A percentile compares a stretch with the other conserved stretches of the same genome.
Conservation (phyloP, 2,888 invertebrate species). For the Pandemis heparana region DNA sequence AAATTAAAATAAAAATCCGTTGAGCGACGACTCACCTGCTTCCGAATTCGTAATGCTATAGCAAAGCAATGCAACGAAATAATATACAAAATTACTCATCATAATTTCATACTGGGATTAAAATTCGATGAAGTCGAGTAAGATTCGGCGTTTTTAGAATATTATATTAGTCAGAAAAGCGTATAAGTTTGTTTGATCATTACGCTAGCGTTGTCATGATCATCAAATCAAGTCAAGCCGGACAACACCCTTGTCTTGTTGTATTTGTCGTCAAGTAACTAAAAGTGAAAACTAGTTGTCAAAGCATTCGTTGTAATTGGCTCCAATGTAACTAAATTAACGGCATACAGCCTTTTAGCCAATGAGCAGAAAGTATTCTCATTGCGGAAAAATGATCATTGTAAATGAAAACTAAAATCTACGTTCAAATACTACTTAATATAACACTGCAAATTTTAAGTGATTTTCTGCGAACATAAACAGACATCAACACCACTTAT, state of each 20-base stretch:
- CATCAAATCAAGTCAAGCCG: constrained; percentile 53
- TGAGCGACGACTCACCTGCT: constrained; percentile 68
- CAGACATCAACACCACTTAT: too few species aligned
- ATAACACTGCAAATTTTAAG: neutral
- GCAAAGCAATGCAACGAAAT: constrained; percentile 78
- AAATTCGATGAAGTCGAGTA: constrained; percentile 35
- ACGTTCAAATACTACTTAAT: constrained; percentile 21
- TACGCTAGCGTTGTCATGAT: constrained; percentile 72
- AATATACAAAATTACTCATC: constrained; percentile 76
- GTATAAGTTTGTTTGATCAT: constrained; percentile 79
- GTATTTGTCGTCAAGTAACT: constrained; percentile 32
- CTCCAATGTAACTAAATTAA: neutral
- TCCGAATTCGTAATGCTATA: constrained; percentile 67
- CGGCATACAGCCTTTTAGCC: constrained; percentile 1
- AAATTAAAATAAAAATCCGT: constrained; percentile 39
- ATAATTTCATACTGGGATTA: constrained; percentile 77
- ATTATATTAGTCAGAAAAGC: constrained; percentile 64
- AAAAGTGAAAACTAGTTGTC: constrained; percentile 1
- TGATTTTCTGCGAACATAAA: too few species aligned
- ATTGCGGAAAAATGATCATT: neutral
- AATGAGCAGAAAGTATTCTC: constrained; percentile 18
- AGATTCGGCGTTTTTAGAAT: constrained; percentile 49
- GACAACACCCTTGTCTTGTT: constrained; percentile 79
- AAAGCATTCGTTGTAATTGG: constrained; percentile 25
- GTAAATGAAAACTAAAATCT: constrained; percentile 19